phyloP scores from a whole-genome alignment of 2,888 invertebrate species.

The Cephus runcator region DNA sequence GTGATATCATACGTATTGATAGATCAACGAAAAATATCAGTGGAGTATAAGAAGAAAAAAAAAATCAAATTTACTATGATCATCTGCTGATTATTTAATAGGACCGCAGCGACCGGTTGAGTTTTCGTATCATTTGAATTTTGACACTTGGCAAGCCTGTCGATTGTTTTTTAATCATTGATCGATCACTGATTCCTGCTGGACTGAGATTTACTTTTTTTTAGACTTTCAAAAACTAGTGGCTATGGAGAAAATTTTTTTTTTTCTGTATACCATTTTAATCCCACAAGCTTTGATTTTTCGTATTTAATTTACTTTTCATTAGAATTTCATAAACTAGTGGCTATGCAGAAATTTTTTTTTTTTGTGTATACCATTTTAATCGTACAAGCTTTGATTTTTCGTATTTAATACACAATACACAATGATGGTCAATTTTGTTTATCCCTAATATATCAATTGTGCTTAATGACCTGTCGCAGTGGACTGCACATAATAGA shows the following conservation, averaged over 20 bases:
- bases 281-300: too few species aligned
- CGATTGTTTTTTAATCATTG: too few species aligned
- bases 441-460: neutral
- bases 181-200: too few species aligned
- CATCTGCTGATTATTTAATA: neutral
- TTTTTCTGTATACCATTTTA: too few species aligned
- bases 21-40: neutral
- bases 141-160: too few species aligned
- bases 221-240: neutral
- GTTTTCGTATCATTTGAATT: too few species aligned
- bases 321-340: too few species aligned
- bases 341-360: too few species aligned
- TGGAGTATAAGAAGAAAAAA: neutral
- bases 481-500: neutral
- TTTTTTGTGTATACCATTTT: too few species aligned
- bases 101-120: neutral
- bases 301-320: too few species aligned
- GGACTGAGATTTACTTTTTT: neutral
- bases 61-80: neutral
- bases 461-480: neutral
- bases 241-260: too few species aligned
- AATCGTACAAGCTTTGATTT: too few species aligned
- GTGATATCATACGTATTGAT: neutral
- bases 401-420: neutral
- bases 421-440: neutral